Base-by-base conservation (phyloP, 2,888 invertebrate species). In the Sisyra nigra region DNA sequence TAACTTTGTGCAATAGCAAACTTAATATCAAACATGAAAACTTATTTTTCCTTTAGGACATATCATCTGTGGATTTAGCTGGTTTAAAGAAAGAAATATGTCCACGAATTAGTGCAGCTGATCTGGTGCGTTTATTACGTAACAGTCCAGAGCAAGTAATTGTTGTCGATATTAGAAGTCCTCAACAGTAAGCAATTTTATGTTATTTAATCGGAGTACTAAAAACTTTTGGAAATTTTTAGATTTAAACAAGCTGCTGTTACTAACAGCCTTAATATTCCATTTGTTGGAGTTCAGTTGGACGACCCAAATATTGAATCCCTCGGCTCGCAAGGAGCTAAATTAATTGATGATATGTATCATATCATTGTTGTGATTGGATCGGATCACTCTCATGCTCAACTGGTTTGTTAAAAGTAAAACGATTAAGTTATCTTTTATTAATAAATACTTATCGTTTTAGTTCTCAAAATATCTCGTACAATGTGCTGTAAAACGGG, bases 391-490 rank as follows among this genome's bases (percentile, higher is more conserved):
- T 82, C 84, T 48, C 80, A 83, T 51, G 76, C 82, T 42, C 78
- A 78, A 51, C 59, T 79, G 69, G 84, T 83, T 57, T 66, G 65
- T 43, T 40, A 34, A 37, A 30, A 34, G 36, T 39, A n/a, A n/a
- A n/a, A n/a, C n/a, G n/a, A n/a, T n/a, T n/a, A n/a, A 37, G 41
- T 44, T 41, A 38, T 32, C 44, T 40, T 39, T 43, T 17, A 19
- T 40, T 13, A 35, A 34, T 33, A 8, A 18, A 34, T 9, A 10
- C 30, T 9, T 41, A 38, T 46, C 47, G 50, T 66, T 65, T 41
- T 66, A 92, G 87, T 89, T 93, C 71, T 86, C 91, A 39, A 82
- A 82, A 53, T 81, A 81, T 57, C 66, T 94, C 47, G 74, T 94
- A 38, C 75, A 78, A 47, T 81, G 86, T 55, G 74, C 75, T 42